Evolutionary conservation across 2,113 vertebrate genomes (phyloP).

Genomic region (Theropithecus gelada): DNA sequence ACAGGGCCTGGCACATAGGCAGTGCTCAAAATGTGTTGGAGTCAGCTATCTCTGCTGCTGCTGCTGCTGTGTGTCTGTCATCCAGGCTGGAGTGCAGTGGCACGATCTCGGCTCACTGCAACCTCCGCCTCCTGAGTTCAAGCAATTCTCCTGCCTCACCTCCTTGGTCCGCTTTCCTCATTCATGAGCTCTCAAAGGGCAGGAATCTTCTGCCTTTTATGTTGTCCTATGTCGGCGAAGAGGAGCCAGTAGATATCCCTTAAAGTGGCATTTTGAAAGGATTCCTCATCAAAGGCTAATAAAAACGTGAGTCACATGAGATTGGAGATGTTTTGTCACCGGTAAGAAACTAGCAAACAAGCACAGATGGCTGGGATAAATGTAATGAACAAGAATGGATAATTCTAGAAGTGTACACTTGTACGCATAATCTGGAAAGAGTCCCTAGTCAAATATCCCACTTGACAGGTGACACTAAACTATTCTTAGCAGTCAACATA

Average conservation of each 20-base stretch:
- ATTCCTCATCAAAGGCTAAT: background rate
- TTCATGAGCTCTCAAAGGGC: background rate
- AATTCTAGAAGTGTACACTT: background rate
- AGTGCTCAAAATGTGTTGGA: background rate
- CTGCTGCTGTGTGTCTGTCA: background rate
- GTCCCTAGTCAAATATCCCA: background rate
- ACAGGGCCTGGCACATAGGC: background rate
- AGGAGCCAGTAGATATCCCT: background rate
- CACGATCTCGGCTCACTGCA: too few relatives aligned
- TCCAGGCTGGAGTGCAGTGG: too few relatives aligned
- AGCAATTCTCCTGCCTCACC: background rate
- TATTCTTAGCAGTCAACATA: background rate
- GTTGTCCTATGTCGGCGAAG: background rate
- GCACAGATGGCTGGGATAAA: background rate
- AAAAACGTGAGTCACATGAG: background rate
- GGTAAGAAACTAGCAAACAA: background rate
- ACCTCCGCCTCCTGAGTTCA: too few relatives aligned
- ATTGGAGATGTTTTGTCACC: background rate
- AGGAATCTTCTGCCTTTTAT: background rate
- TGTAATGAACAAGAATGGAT: background rate
- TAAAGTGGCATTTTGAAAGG: background rate
- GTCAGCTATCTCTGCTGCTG: too few relatives aligned
- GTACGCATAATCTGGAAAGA: background rate
- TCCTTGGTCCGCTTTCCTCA: too few relatives aligned
- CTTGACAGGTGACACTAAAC: background rate